Evolutionary conservation across 2,113 vertebrate genomes (phyloP).

Genomic region (Antechinus stuartii): DNA sequence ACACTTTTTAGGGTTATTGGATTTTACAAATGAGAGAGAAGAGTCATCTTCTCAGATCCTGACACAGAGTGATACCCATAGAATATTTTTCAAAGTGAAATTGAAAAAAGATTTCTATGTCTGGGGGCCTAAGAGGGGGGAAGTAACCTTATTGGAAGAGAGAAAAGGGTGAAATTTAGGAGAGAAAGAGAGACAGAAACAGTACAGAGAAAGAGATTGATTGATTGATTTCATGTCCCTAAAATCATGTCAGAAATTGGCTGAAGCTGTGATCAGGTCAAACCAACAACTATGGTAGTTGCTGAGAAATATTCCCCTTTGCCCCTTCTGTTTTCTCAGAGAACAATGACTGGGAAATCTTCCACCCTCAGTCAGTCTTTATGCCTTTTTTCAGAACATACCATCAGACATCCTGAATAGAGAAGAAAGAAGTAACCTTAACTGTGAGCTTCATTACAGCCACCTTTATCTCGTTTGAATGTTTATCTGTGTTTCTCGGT

Average conservation of each 20-base stretch:
- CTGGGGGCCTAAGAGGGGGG: neutral
- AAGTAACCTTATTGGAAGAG: neutral
- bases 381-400: neutral
- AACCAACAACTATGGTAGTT: neutral
- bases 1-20: slow-evolving; percentile 50
- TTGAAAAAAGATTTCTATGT: neutral
- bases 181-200: neutral
- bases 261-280: neutral
- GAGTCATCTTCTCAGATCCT: neutral
- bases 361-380: neutral
- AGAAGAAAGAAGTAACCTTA: neutral
- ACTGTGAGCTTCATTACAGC: neutral
- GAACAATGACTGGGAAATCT: neutral
- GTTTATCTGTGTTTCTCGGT: neutral
- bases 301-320: neutral
- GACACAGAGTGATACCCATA: neutral
- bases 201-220: neutral
- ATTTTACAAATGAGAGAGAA: slow-evolving; percentile 55
- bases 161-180: no score
- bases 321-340: neutral
- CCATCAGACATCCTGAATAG: neutral
- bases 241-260: neutral
- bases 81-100: neutral
- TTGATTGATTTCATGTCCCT: no score
- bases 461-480: neutral